phyloP scores from a whole-genome alignment of 2,888 invertebrate genomes.

The Leucoma salicis region DNA sequence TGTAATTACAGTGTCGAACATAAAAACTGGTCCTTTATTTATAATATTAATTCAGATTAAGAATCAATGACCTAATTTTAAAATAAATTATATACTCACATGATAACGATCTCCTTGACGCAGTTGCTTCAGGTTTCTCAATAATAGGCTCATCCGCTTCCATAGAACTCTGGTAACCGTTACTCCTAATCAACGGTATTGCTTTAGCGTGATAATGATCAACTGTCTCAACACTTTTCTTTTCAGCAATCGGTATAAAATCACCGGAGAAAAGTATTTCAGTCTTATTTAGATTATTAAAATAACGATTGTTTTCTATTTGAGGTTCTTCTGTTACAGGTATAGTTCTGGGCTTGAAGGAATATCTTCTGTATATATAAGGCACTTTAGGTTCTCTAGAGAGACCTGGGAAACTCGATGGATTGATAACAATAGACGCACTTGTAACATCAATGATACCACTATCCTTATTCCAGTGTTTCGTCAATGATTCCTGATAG shows the following conservation, averaged over 20 bases:
- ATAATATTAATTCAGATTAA: too few relatives aligned
- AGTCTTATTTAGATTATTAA: slow-evolving; percentile 56
- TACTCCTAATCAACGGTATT: slow-evolving; percentile 65
- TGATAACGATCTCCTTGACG: slow-evolving; percentile 69
- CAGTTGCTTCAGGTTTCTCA: slow-evolving; percentile 54
- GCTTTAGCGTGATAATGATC: slow-evolving; percentile 54
- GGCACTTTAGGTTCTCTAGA: slow-evolving; percentile 42
- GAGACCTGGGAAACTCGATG: slow-evolving; percentile 42
- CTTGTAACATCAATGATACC: slow-evolving; percentile 63
- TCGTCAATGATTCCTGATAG: slow-evolving; percentile 61
- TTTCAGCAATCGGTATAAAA: slow-evolving; percentile 75
- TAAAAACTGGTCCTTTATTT: too few relatives aligned
- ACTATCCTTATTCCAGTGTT: slow-evolving; percentile 63
- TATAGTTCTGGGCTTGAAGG: slow-evolving; percentile 65
- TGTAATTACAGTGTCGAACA: too few relatives aligned
- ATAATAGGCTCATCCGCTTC: slow-evolving; percentile 55
- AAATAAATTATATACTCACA: slow-evolving; percentile 48
- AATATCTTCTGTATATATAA: slow-evolving; percentile 45
- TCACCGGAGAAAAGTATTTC: slow-evolving; percentile 75
- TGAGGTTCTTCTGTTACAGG: slow-evolving; percentile 51
- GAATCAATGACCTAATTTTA: too few relatives aligned
- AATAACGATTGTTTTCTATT: slow-evolving; percentile 57
- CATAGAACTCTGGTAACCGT: slow-evolving; percentile 60
- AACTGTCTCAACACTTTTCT: slow-evolving; percentile 55
- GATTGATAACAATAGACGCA: slow-evolving; percentile 62